These are phyloP conservation scores for Acanthaster planci DNA, from an alignment of 35 echinoderm and acorn worm genomes.

Conservation along the genomic window DNA sequence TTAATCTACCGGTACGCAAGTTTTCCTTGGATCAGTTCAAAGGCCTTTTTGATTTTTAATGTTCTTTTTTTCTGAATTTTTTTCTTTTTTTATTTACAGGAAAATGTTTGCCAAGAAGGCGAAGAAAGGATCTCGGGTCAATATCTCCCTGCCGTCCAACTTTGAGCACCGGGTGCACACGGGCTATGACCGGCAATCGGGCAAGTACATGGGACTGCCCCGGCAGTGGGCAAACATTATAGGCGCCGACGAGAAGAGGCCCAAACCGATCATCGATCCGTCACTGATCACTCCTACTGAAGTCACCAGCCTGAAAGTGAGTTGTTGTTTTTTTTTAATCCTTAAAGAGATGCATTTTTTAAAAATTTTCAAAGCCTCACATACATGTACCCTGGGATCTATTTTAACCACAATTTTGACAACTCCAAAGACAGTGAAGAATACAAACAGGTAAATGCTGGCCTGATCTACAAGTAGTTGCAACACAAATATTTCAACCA, in stretches of 20 bases:
- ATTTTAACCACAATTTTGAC: too few species aligned
- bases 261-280: slow-evolving; percentile 86
- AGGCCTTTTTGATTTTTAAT: too few species aligned
- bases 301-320: slow-evolving; percentile 75
- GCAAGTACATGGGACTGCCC: slow-evolving; percentile 89
- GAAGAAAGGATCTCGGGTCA: slow-evolving; percentile 35
- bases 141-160: slow-evolving; percentile 75
- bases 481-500: too few species aligned
- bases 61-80: too few species aligned
- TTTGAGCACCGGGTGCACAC: slow-evolving; percentile 97
- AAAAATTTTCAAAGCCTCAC: too few species aligned
- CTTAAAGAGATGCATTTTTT: too few species aligned
- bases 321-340: background rate
- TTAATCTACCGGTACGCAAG: too few species aligned
- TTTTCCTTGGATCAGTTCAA: too few species aligned
- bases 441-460: too few species aligned
- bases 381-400: too few species aligned
- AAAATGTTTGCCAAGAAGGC: slow-evolving; percentile 62
- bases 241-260: slow-evolving; percentile 53
- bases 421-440: too few species aligned
- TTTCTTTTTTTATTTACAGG: background rate
- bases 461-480: too few species aligned
- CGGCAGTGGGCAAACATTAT: slow-evolving; percentile 78
- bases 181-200: slow-evolving; percentile 67
- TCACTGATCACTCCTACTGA: slow-evolving; percentile 91